Evolutionary conservation across 1,140 invertebrate species (phyloP), one percentile per base, ranked within the genome.

Genomic region (Druon quercuslanigerum): DNA sequence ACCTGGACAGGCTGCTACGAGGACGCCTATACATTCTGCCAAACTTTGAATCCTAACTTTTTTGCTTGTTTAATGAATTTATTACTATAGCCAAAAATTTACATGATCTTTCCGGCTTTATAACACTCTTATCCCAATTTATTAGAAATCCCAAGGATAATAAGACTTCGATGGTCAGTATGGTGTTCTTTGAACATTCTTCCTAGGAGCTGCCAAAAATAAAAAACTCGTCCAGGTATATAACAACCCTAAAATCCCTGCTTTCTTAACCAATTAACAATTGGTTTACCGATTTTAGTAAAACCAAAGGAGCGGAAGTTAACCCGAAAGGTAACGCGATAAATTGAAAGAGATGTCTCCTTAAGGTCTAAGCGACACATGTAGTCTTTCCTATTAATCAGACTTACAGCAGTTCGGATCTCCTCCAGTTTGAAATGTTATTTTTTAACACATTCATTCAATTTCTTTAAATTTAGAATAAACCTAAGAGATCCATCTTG

Each of bases 11-110:
- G 56, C 20, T 57, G 51, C 54, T 5, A 74, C 40, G 40, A 74
- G 50, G 9, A 17, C 0, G 3, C 73, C 73, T 60, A 74, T 74
- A 50, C 40, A 25, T 20, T 50, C 19, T 16, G 20, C 73, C 46
- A 74, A 50, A 60, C 19, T 33, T 6, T 19, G 2, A 50, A 74
- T 74, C 46, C 40, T 73, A 54, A 16, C 19, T n/a, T 25, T 33
- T 17, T n/a, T 54, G 33, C 7, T 9, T 16, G n/a, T 54, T 73
- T n/a, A 40, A 4, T 1, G n/a, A 40, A 74, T 33, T 50, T 16
- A 56, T n/a, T 16, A 54, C n/a, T 3, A 76, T 72, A 16, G 70
- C 75, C 50, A 76, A 54, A 57, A 72, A 56, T 25, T 56, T 76
- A n/a, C 51, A 54, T 0, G 2, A 12, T 12, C 9, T 60, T 33